These are phyloP conservation scores for Hemiscyllium ocellatum DNA, from an alignment of 2,113 vertebrate species.

Conservation along the genomic window DNA sequence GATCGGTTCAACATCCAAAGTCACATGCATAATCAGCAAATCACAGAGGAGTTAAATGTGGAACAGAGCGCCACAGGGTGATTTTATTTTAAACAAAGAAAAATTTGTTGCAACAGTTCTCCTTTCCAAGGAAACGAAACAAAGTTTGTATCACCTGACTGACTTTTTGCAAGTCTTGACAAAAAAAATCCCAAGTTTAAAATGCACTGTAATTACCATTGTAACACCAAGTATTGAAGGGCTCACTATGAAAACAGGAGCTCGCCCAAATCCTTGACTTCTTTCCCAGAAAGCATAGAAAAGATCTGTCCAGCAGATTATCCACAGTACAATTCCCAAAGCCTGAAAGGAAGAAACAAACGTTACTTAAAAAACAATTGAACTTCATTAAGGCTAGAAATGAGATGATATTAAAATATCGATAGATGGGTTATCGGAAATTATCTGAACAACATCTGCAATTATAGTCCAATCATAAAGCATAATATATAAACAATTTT, in stretches of 20 bases:
- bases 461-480: background rate
- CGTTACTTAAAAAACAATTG: background rate
- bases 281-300: slow-evolving; percentile 97
- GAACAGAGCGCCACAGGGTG: background rate
- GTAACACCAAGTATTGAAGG: slow-evolving; percentile 84
- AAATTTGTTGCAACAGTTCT: background rate
- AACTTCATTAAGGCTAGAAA: background rate
- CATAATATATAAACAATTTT: background rate
- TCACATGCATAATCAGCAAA: background rate
- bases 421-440: background rate
- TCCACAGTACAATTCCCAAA: slow-evolving; percentile 78
- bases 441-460: background rate
- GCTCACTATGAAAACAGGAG: slow-evolving; percentile 72
- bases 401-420: background rate
- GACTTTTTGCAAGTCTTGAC: background rate
- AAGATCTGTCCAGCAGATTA: slow-evolving; percentile 95
- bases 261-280: slow-evolving; percentile 53
- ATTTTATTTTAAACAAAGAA: background rate
- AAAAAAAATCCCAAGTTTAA: background rate
- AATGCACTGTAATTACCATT: slow-evolving; percentile 70
- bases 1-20: background rate
- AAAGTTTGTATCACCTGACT: background rate
- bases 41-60: background rate
- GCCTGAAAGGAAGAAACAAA: slow-evolving; percentile 57
- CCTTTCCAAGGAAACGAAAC: background rate